A percentile compares a stretch with the other conserved stretches of the same genome.
phyloP scores from a whole-genome alignment of 2,113 vertebrate genomes.

The Psephotus haematonotus region DNA sequence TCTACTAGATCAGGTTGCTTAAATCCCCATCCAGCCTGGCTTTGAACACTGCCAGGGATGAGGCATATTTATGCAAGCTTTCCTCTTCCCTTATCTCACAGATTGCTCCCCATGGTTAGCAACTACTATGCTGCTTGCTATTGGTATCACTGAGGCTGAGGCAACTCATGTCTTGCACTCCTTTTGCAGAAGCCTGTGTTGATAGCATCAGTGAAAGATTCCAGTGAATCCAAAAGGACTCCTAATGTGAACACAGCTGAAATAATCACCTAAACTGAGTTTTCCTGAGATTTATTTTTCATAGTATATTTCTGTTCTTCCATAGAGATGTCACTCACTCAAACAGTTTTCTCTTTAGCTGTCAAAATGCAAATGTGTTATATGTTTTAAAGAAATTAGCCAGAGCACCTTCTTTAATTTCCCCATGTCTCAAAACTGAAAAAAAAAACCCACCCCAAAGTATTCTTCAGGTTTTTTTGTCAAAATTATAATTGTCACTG shows the following conservation, averaged over 20 bases:
- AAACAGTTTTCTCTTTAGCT: neutral
- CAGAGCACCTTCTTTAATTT: neutral
- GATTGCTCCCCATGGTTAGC: neutral
- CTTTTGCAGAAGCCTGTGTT: neutral
- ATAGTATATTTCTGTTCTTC: neutral
- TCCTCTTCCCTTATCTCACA: neutral
- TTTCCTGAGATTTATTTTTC: neutral
- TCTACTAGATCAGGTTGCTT: neutral
- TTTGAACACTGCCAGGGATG: neutral
- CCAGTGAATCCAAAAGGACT: neutral
- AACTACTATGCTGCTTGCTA: neutral
- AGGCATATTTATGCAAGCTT: neutral
- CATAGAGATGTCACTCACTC: neutral
- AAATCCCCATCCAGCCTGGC: neutral
- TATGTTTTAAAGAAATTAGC: neutral
- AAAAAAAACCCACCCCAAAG: neutral
- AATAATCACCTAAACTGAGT: neutral
- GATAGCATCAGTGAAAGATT: neutral
- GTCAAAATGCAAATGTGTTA: neutral
- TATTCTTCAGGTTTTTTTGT: rapidly evolving
- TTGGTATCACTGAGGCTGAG: neutral
- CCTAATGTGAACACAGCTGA: neutral
- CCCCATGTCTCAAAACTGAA: neutral
- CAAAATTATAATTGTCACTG: neutral
- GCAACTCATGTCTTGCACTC: neutral